Evolutionary conservation across 2,888 invertebrate species (phyloP), one percentile per base, ranked within the genome.

Genomic region (Neocrepidodera transversa): DNA sequence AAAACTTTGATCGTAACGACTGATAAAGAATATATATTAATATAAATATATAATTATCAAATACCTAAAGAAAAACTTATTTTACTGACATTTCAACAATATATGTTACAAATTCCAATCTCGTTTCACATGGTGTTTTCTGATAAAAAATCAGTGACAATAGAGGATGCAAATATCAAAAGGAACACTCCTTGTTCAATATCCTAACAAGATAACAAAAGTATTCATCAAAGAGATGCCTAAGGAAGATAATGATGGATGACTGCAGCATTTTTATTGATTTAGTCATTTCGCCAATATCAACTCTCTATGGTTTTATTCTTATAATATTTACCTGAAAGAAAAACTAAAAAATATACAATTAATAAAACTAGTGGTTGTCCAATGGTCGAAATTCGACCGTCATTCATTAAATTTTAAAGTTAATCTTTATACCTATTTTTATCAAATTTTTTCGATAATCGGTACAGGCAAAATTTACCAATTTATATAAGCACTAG

Each of bases 131-230:
- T 20, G 20, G 42, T 23, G 20, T 36, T 18, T 32, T 36, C 35
- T 50, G 18, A 6, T 52, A 52, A 52, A n/a, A 52, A 52, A 52
- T 42, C 7, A 6, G 5, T 43, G 10, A 52, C 52, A 52, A 52
- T 52, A 32, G 52, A 20, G 42, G 42, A 52, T 52, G 52, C 52
- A 43, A 43, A 52, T 52, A 43, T 42, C 36, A 52, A 52, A 52
- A 13, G 43, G 18, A 40, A 43, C 52, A 52, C 52, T 52, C 52
- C 52, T 43, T 26, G 8, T 52, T 40, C 26, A 51, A 51, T 51
- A 51, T 17, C 40, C 40, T 42, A 52, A 52, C 42, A 11, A 52
- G 52, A 52, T 52, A 52, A 52, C 28, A 10, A 30, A 52, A 30
- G 52, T 42, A 52, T 52, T 52, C 52, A 52, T 42, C 52, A 20